Conservation (phyloP, 2,888 invertebrate species). For the Bombylius major region DNA sequence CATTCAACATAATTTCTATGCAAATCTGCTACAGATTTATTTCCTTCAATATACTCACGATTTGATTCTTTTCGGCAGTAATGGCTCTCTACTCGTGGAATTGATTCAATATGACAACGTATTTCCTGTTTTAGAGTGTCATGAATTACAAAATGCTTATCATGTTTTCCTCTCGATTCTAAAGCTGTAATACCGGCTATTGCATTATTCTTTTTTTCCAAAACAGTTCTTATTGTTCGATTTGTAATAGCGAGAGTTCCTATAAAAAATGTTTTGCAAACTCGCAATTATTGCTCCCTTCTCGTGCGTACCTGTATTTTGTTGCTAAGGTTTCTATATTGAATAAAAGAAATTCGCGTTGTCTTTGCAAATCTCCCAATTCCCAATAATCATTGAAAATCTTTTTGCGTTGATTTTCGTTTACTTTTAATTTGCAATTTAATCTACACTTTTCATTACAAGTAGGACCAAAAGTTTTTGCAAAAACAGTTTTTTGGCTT, state of each 20-base stretch:
- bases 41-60: constrained; percentile 6
- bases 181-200: not conserved
- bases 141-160: constrained; percentile 1
- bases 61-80: constrained; percentile 4
- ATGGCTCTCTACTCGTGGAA: constrained; percentile 7
- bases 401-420: not conserved
- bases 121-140: constrained; percentile 1
- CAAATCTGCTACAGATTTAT: constrained; percentile 5
- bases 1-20: constrained; percentile 5
- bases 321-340: constrained; percentile 1
- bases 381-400: constrained; percentile 5
- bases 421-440: constrained; percentile 1
- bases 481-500: constrained; percentile 1
- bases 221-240: constrained; percentile 1
- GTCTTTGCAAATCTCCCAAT: not conserved
- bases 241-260: constrained; percentile 6
- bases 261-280: constrained; percentile 3
- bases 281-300: constrained; percentile 3
- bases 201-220: constrained; percentile 1
- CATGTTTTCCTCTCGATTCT: too few species aligned
- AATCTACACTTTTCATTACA: constrained; percentile 5
- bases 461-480: not conserved
- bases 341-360: constrained; percentile 3
- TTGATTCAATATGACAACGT: constrained; percentile 6
- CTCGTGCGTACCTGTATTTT: constrained; percentile 5